Evolutionary conservation across 1,140 invertebrate species (phyloP).

Genomic region (Microplitis mediator): DNA sequence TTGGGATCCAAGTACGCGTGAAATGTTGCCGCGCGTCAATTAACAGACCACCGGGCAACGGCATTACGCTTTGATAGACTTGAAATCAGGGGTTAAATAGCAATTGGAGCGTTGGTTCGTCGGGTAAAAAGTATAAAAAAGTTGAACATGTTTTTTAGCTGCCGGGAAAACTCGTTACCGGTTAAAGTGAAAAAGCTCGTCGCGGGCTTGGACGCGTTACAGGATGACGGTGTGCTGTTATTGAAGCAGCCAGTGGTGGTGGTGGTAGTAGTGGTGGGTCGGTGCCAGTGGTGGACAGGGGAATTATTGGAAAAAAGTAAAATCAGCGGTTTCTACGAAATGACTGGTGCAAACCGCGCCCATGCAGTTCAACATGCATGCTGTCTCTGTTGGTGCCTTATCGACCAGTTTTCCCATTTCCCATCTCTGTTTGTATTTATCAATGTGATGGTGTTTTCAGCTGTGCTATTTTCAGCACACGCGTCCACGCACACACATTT

Average conservation of each 20-base stretch:
- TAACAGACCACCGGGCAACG: too few species aligned
- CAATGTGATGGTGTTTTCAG: too few species aligned
- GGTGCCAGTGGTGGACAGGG: background rate
- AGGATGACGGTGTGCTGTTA: background rate
- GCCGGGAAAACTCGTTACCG: slow-evolving; percentile 14
- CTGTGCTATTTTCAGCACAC: background rate
- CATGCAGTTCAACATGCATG: slow-evolving; percentile 10
- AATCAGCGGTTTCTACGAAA: slow-evolving; percentile 28
- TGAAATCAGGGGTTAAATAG: too few species aligned
- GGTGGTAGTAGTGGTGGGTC: background rate
- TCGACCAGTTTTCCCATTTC: slow-evolving; percentile 22
- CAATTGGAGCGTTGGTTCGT: background rate
- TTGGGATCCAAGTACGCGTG: too few species aligned
- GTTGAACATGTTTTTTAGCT: background rate
- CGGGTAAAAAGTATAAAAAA: background rate
- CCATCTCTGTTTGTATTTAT: too few species aligned
- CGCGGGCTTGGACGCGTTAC: background rate
- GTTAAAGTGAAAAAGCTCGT: slow-evolving; percentile 14
- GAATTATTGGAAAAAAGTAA: slow-evolving; percentile 24
- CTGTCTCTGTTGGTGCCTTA: slow-evolving; percentile 14
- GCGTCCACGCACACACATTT: slow-evolving; percentile 4
- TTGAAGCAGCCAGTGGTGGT: background rate
- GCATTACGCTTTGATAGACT: too few species aligned
- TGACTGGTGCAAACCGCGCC: slow-evolving; percentile 24
- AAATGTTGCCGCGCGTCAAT: too few species aligned